phyloP scores from a whole-genome alignment of 2,888 invertebrate species.

The Macrosiphum euphorbiae region DNA sequence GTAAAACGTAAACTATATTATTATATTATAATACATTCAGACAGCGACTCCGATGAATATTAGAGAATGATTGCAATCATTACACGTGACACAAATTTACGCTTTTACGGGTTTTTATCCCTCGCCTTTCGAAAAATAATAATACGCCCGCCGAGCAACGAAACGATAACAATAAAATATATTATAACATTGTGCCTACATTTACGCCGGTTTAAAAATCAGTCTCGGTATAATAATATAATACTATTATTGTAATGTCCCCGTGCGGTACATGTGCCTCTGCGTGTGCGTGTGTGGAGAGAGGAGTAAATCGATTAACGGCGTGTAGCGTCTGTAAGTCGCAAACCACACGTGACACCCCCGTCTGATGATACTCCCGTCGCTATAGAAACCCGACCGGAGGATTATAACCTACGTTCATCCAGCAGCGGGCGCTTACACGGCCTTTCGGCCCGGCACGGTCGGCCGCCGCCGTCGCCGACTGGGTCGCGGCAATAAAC shows the following conservation, averaged over 20 bases:
- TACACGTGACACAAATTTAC: background rate
- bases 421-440: conserved; percentile 21
- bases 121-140: background rate
- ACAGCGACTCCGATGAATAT: background rate
- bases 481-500: conserved; percentile 25
- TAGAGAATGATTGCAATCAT: too few species aligned
- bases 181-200: too few species aligned
- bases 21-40: background rate
- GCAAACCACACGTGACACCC: conserved; percentile 65
- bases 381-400: conserved; percentile 57
- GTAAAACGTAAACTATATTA: background rate
- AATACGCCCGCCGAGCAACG: background rate
- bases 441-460: conserved; percentile 56
- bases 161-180: background rate
- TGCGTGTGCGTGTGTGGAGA: conserved; percentile 20
- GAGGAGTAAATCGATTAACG: conserved; percentile 64
- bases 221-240: background rate
- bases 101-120: background rate
- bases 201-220: background rate
- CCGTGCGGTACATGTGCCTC: background rate
- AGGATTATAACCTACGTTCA: conserved; percentile 63
- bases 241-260: background rate
- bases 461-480: background rate
- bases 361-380: conserved; percentile 64
- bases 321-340: conserved; percentile 65